Conservation (phyloP, 2,888 invertebrate species). For the Labia minor region DNA sequence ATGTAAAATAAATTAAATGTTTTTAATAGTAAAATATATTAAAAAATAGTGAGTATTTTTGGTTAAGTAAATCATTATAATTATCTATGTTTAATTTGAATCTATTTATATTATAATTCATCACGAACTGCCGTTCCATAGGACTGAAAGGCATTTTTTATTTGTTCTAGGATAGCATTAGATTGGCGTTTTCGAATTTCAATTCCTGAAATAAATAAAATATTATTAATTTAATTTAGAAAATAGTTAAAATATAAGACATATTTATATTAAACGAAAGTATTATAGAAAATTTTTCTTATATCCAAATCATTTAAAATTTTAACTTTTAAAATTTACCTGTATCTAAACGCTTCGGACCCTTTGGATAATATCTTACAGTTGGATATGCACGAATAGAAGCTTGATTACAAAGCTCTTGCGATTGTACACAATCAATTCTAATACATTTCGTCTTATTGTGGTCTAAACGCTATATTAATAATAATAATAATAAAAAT, state of each 20-base stretch:
- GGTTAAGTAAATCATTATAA: background rate
- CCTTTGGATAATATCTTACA: constrained; percentile 50
- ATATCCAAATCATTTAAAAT: too few species aligned
- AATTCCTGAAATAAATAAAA: background rate
- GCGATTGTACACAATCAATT: constrained; percentile 54
- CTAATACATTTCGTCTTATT: constrained; percentile 36
- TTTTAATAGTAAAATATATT: too few species aligned
- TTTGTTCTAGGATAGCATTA: background rate
- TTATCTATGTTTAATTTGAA: too few species aligned
- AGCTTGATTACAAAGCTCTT: constrained; percentile 45
- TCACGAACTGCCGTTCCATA: background rate
- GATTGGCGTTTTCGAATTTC: background rate
- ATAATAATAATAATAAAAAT: background rate
- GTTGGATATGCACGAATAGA: constrained; percentile 56
- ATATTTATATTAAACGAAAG: too few species aligned
- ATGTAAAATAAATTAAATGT: too few species aligned
- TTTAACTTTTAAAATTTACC: background rate
- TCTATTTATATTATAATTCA: background rate
- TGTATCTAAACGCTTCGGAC: background rate
- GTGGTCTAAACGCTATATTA: background rate
- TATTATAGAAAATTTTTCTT: too few species aligned
- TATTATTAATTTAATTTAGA: too few species aligned
- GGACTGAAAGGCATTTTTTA: background rate
- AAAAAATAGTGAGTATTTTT: background rate
- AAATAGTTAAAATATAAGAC: too few species aligned